Conservation (phyloP, 2,113 vertebrate species). For the Gracilinanus agilis region DNA sequence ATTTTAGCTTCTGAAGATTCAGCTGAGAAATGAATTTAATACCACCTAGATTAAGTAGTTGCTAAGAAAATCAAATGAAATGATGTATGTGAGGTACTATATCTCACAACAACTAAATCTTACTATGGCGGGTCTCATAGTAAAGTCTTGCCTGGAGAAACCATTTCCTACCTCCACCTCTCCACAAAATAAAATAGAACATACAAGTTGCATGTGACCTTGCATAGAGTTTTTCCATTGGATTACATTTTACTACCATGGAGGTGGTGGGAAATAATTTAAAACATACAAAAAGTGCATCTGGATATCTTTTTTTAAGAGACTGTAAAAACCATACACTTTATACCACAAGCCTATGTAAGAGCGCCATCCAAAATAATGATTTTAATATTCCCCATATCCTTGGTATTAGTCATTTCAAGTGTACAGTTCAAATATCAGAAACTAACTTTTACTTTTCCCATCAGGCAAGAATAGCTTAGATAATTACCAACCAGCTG, state of each 20-base stretch:
- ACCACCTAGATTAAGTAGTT: not conserved
- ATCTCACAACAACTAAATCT: not conserved
- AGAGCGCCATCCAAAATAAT: slow-evolving; percentile 53
- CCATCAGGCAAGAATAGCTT: slow-evolving; percentile 39
- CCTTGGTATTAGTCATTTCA: slow-evolving; percentile 53
- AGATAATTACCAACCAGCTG: slow-evolving; percentile 49
- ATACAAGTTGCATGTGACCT: not conserved
- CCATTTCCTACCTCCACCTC: not conserved
- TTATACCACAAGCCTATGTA: slow-evolving; percentile 11
- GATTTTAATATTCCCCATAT: slow-evolving; percentile 56
- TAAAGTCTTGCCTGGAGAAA: not conserved
- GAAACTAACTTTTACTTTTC: slow-evolving; percentile 54
- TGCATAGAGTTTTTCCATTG: slow-evolving; percentile 22
- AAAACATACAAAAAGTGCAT: slow-evolving; percentile 45
- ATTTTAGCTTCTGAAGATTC: not conserved
- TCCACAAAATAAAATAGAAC: not conserved
- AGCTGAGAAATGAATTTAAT: not conserved
- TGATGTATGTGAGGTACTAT: not conserved
- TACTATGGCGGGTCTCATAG: not conserved
- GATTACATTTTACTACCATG: slow-evolving; percentile 8
- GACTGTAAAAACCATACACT: slow-evolving; percentile 44
- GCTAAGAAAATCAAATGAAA: not conserved
- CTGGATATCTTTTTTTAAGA: slow-evolving; percentile 35
- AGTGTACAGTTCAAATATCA: slow-evolving; percentile 44
- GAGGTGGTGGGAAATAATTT: slow-evolving; percentile 53